Percentiles rank a stretch among this genome's conserved stretches.
phyloP scores from a whole-genome alignment of 2,797 vertebrate species.

The Odontamblyopus lacepedii region DNA sequence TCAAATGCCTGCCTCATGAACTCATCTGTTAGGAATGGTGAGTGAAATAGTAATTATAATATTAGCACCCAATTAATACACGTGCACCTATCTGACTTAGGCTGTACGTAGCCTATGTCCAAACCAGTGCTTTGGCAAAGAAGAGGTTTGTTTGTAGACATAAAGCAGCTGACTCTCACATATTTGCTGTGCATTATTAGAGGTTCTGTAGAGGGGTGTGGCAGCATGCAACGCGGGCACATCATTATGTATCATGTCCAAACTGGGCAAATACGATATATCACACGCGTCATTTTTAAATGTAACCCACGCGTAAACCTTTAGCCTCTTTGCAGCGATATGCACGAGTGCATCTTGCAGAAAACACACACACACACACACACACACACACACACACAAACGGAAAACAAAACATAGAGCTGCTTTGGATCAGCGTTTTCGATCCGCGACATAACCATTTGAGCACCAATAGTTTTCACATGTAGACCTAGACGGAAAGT shows the following conservation, averaged over 20 bases:
- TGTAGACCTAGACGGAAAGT: slow-evolving; percentile 40
- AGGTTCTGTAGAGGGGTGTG: slow-evolving; percentile 64
- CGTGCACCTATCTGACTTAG: neutral
- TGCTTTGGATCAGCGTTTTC: neutral
- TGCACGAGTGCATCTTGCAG: neutral
- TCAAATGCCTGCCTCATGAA: slow-evolving; percentile 16
- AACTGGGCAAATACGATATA: neutral
- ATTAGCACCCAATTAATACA: neutral
- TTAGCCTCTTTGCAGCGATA: slow-evolving; percentile 6
- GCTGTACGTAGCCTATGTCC: neutral
- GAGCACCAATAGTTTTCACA: slow-evolving; percentile 1
- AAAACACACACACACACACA: neutral
- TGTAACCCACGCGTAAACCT: neutral
- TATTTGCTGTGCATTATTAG: neutral
- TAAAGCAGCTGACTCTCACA: neutral
- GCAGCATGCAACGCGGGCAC: slow-evolving; percentile 36
- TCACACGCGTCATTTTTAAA: slow-evolving; percentile 11
- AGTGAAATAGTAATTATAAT: slow-evolving; percentile 21
- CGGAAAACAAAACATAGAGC: neutral
- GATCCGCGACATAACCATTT: neutral
- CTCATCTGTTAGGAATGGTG: slow-evolving; percentile 29
- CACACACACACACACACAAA: neutral
- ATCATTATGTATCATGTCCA: slow-evolving; percentile 13
- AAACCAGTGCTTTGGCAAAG: neutral
- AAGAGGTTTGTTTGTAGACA: slow-evolving; percentile 6